These are phyloP conservation scores for Dendrolimus punctatus DNA, from an alignment of 1,140 invertebrate genomes.

Conservation along the genomic window DNA sequence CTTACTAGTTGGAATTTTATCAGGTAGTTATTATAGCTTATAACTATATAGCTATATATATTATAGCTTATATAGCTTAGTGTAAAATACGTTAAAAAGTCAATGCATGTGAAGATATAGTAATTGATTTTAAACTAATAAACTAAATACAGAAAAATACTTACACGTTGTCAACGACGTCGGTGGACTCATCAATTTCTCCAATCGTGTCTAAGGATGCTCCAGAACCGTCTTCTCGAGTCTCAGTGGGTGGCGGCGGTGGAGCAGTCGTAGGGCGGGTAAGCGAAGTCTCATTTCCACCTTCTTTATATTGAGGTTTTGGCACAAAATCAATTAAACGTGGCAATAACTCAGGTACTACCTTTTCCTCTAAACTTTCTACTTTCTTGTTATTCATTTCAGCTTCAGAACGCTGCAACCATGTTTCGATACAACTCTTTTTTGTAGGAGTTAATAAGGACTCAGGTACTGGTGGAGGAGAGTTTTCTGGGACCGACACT, in stretches of 20 bases:
- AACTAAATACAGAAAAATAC: constrained; percentile 20
- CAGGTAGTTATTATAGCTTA: too few species aligned
- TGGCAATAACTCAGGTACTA: constrained; percentile 69
- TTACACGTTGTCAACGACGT: constrained; percentile 56
- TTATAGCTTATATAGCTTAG: too few species aligned
- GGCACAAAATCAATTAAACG: constrained; percentile 80
- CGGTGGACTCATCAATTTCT: constrained; percentile 75
- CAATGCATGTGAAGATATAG: too few species aligned
- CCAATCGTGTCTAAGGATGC: constrained; percentile 77
- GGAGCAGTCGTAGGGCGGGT: constrained; percentile 42
- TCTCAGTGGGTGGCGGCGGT: constrained; percentile 52
- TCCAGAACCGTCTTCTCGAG: constrained; percentile 59
- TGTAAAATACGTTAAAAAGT: too few species aligned
- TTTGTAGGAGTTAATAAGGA: constrained; percentile 65
- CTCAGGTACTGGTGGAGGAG: constrained; percentile 35
- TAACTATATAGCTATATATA: too few species aligned
- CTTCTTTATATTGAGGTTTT: constrained; percentile 68
- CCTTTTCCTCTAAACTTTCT: constrained; percentile 43
- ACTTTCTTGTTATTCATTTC: constrained; percentile 54
- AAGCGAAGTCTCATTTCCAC: constrained; percentile 33
- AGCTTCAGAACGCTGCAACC: constrained; percentile 64
- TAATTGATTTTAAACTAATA: background rate
- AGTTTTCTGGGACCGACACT: constrained; percentile 40
- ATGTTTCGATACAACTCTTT: constrained; percentile 68
- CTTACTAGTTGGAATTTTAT: too few species aligned